Percentiles rank a stretch among this genome's conserved stretches.
These are phyloP conservation scores for Melanerpes formicivorus DNA, from an alignment of 2,113 vertebrate species.

Conservation along the genomic window DNA sequence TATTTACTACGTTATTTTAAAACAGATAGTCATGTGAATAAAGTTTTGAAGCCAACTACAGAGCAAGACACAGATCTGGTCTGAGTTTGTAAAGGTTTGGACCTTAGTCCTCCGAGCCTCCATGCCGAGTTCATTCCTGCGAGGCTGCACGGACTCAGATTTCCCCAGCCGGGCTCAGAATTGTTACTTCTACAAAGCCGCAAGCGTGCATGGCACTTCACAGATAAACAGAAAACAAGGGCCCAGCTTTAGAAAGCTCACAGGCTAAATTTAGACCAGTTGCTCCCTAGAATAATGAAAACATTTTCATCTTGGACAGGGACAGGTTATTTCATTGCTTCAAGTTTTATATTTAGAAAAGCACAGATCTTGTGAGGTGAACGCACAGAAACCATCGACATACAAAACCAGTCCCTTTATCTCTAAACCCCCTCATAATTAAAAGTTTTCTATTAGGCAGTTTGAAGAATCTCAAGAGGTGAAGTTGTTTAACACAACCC, in stretches of 20 bases:
- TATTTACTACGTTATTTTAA: background rate
- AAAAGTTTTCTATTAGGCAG: background rate
- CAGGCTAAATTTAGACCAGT: background rate
- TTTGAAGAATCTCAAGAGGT: background rate
- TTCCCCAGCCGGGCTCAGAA: rapidly evolving
- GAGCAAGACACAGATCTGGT: background rate
- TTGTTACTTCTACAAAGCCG: background rate
- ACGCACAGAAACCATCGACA: background rate
- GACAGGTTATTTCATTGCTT: background rate
- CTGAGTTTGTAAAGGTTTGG: background rate
- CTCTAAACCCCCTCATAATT: background rate
- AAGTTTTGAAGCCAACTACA: background rate
- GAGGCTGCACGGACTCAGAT: background rate
- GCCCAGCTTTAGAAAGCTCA: background rate
- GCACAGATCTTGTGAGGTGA: background rate
- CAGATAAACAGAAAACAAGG: background rate
- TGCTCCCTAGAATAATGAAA: background rate
- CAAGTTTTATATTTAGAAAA: background rate
- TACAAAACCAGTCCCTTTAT: background rate
- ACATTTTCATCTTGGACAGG: background rate
- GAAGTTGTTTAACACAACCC: background rate
- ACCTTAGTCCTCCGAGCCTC: background rate
- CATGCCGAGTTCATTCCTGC: background rate
- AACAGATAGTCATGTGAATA: background rate
- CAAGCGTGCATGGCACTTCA: background rate